These are phyloP conservation scores for Rotaria magnacalcarata DNA, from an alignment of 2,888 invertebrate species.

Conservation along the genomic window DNA sequence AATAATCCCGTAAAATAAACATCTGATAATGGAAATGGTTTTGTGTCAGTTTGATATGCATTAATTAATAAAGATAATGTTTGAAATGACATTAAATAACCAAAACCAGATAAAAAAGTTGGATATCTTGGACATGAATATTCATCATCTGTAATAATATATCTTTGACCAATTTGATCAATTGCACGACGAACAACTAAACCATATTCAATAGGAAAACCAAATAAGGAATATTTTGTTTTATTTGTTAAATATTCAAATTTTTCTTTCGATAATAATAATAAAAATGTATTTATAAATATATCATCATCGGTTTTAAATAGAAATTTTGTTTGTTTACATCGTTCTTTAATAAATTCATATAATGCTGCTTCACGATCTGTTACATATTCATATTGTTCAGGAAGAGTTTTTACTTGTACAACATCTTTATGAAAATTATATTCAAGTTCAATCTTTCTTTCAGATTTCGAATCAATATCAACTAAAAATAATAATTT, in stretches of 20 bases:
- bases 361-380: neutral
- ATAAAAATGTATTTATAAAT: neutral
- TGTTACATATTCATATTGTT: neutral
- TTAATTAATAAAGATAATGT: neutral
- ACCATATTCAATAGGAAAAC: neutral
- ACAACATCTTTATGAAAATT: too few relatives aligned
- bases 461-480: neutral
- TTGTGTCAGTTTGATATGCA: neutral
- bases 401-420: neutral
- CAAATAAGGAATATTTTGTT: neutral
- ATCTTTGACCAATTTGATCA: neutral
- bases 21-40: neutral
- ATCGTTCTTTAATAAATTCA: neutral
- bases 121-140: neutral
- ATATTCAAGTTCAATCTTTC: neutral
- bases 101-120: neutral
- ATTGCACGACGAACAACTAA: constrained; percentile 3
- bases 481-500: neutral
- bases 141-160: neutral
- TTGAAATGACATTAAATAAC: neutral
- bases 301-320: neutral
- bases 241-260: neutral
- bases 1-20: neutral
- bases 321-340: too few relatives aligned
- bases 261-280: neutral